Evolutionary conservation across 2,888 invertebrate species (phyloP), one percentile per base, ranked within the genome.

Genomic region (Sthenelais limicola): DNA sequence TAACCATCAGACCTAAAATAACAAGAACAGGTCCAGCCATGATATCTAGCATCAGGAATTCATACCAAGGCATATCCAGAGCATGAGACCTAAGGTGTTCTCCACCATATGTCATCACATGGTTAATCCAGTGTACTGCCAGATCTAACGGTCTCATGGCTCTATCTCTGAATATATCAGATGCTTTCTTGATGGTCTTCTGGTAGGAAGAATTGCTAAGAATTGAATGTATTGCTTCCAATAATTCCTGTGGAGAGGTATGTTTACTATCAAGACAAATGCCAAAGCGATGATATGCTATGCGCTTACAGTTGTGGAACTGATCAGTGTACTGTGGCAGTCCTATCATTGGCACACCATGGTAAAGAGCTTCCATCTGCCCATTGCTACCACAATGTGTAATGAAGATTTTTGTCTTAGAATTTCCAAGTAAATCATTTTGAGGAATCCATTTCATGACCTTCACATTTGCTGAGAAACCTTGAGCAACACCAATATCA

Each of bases 31-130:
- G n/a, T n/a, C n/a, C n/a, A n/a, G n/a, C 52, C 15, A n/a, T 9
- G 24, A 56, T 56, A 24, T 56, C 56, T n/a, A 56, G 18, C 56
- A 56, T 56, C 7, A 56, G 56, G 28, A 30, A 56, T 32, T 56
- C 24, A 56, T 56, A 56, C 56, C 56, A 56, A 56, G 56, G 56
- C 56, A 56, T 56, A 26, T 56, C 56, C 5, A 56, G 28, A 26
- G 56, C 56, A 56, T 56, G 18, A 9, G 56, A 15, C 9, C 32
- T 26, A 5, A 56, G 26, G 32, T 56, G 56, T 7, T 56, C 26
- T 9, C 26, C 56, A 3, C 56, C 56, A 56, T 56, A 26, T 28
- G 26, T 26, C 15, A 56, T 9, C 5, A 56, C 26, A 24, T 56
- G 56, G 18, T 56, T 32, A 3, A 56, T 7, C 56, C 56, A 56